phyloP scores from a whole-genome alignment of 2,888 invertebrate species.

The Mystacides longicornis region DNA sequence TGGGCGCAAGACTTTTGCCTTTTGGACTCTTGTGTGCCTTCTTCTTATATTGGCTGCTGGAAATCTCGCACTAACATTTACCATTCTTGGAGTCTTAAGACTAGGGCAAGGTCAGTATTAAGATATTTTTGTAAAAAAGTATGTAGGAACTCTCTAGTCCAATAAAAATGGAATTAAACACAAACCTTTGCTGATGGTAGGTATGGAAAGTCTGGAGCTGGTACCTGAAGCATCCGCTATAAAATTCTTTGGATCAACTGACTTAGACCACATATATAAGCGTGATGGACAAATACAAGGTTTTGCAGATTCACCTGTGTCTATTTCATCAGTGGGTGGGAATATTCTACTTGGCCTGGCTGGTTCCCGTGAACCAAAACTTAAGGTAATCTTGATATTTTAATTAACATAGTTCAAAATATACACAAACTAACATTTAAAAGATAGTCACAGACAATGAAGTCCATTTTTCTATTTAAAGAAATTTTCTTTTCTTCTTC shows the following conservation, averaged over 20 bases:
- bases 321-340: constrained; percentile 39
- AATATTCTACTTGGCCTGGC: constrained; percentile 30
- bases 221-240: constrained; percentile 62
- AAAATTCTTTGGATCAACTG: constrained; percentile 71
- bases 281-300: constrained; percentile 55
- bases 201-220: constrained; percentile 80
- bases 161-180: background rate
- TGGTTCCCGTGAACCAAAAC: constrained; percentile 3
- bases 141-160: background rate
- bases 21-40: constrained; percentile 71
- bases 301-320: constrained; percentile 39
- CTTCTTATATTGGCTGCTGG: constrained; percentile 68
- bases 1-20: constrained; percentile 44
- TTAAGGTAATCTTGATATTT: too few relatives aligned
- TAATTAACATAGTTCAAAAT: too few relatives aligned
- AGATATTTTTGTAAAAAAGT: background rate
- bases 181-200: constrained; percentile 33
- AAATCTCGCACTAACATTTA: constrained; percentile 71
- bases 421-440: too few relatives aligned
- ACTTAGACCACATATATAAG: constrained; percentile 71
- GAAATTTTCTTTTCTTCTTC: too few relatives aligned
- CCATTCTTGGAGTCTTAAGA: constrained; percentile 71
- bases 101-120: constrained; percentile 53
- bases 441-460: too few relatives aligned
- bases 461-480: too few relatives aligned